Evolutionary conservation across 1,140 invertebrate genomes (phyloP).

Genomic region (Chymomyza costata): DNA sequence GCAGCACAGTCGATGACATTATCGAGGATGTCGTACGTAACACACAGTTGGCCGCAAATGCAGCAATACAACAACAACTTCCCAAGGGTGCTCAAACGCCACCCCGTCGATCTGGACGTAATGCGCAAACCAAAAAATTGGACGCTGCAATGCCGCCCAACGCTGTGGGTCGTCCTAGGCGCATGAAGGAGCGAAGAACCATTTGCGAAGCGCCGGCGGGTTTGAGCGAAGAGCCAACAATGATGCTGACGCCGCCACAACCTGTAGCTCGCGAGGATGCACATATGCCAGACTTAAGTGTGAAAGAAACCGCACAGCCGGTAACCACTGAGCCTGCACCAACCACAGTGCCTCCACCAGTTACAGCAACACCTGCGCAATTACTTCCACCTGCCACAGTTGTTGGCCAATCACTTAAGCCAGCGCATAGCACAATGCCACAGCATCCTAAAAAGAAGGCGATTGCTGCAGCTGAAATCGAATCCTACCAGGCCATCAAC

Average conservation of each 20-base stretch:
- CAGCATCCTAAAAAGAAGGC: slow-evolving; percentile 73
- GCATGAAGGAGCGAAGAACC: slow-evolving; percentile 78
- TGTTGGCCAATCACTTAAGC: slow-evolving; percentile 11
- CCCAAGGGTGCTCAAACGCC: slow-evolving; percentile 69
- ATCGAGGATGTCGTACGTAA: slow-evolving; percentile 90
- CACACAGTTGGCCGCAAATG: slow-evolving; percentile 61
- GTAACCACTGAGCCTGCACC: neutral
- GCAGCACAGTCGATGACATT: slow-evolving; percentile 87
- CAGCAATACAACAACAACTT: slow-evolving; percentile 43
- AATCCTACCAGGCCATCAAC: slow-evolving; percentile 55
- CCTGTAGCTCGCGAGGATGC: neutral
- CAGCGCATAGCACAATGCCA: slow-evolving; percentile 42
- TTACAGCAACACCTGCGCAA: neutral
- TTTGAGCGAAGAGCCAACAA: slow-evolving; percentile 79
- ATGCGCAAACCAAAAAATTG: slow-evolving; percentile 51
- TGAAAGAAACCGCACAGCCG: neutral
- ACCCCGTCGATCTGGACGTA: slow-evolving; percentile 53
- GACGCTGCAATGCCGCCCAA: slow-evolving; percentile 75
- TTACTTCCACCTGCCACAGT: slow-evolving; percentile 2
- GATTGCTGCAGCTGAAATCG: slow-evolving; percentile 67
- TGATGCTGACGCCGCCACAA: slow-evolving; percentile 17
- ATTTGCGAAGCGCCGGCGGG: slow-evolving; percentile 79
- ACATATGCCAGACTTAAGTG: slow-evolving; percentile 3
- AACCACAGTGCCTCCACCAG: neutral
- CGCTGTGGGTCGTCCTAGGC: slow-evolving; percentile 77